Base-by-base conservation (phyloP, 2,888 invertebrate species). In the Lottia scabra region DNA sequence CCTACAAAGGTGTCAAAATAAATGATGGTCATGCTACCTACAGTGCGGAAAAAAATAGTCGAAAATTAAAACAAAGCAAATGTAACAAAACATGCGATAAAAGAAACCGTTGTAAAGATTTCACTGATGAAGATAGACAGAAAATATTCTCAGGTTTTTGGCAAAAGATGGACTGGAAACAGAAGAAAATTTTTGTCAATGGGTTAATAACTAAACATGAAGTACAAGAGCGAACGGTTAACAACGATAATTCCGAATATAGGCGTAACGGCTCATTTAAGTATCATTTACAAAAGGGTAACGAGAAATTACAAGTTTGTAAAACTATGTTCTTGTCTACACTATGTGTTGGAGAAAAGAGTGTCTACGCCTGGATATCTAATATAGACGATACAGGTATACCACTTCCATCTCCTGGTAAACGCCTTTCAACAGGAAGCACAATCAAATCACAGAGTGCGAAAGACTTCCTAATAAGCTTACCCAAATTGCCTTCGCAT, bases 401-500 rank as follows among this genome's bases (percentile, higher is more conserved):
- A 10, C 68, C 62, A 46, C 63, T 12, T 62, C 30, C 23, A 38
- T 16, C 44, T 10, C 3, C 67, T 10, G 19, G 19, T 15, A n/a
- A 5, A 48, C 48, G n/a, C 19, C 15, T 16, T 38, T 19, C 68
- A 30, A 68, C 19, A 12, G 43, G 62, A 15, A n/a, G n/a, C 19
- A 26, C 3, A 16, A 62, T 13, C 62, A 16, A 68, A 68, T 26
- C 15, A 13, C 13, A 23, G 15, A 19, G 19, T 8, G 30, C 43
- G 3, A 30, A 23, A 13, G 0, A 44, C 5, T 70, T 70, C 19
- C n/a, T 66, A 13, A 38, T 48, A 19, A 27, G 23, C 1, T 26
- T 70, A 16, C 70, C 70, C 4, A 65, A 46, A 19, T 23, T 65
- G n/a, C 65, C 65, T 4, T 70, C 62, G 16, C 65, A 65, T 16